Base-by-base conservation (phyloP, 2,888 invertebrate genomes). In the Trilocha varians region DNA sequence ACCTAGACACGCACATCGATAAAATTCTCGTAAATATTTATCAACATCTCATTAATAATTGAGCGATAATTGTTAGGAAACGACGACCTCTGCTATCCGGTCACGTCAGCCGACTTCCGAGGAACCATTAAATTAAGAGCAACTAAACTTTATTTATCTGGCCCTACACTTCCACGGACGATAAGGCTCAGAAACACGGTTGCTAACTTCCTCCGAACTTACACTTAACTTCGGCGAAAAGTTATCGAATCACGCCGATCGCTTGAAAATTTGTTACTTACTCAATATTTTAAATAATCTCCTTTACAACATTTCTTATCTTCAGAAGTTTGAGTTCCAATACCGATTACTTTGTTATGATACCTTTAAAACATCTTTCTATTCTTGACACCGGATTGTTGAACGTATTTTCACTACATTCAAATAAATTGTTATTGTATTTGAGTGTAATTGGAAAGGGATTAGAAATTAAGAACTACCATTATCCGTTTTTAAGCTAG, bases 101-200 rank as follows among this genome's bases (percentile, higher is more conserved):
- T 74, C 79, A 76, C 78, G 78, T 76, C 68, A 66, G 57, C 64
- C 57, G 62, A 79, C 77, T 82, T 78, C 75, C 73, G 69, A 61
- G 70, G 65, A 65, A 60, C 77, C 77, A 80, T 80, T 82, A 82
- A 83, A 82, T 83, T 80, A 80, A 77, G 78, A 79, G 79, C 76
- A 75, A 78, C 72, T 74, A 72, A 82, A 80, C 76, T 83, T 83
- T 75, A 82, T 83, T 84, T 83, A 84, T 82, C 83, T 83, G 77
- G 65, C 74, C 74, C 74, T 80, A 80, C 78, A 78, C 80, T 78
- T 77, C 72, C 62, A 70, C 69, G 65, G 73, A 66, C 72, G 83
- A 80, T 83, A 83, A 83, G 74, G 74, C 73, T 70, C 65, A 67
- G 74, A 72, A 75, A 77, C 79, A 78, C 70, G 74, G 66, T 64